Percentiles rank a stretch among this genome's conserved stretches.
phyloP scores from a whole-genome alignment of 2,888 invertebrate species.

The Zygothrica quintamaculata region DNA sequence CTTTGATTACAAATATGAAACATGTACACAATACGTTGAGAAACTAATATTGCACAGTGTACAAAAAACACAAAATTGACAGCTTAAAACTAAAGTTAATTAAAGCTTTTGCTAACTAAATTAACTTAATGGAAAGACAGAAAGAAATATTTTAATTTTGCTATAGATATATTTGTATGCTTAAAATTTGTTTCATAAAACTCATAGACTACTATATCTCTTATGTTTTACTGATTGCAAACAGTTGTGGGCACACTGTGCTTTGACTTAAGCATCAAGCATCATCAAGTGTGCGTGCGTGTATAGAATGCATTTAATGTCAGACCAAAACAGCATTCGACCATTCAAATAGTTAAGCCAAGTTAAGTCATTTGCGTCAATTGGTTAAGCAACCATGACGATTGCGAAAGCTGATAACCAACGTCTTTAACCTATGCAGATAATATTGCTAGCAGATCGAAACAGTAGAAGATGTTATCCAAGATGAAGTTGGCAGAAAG shows the following conservation, averaged over 20 bases:
- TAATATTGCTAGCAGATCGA: background rate
- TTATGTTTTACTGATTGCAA: background rate
- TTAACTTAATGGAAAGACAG: too few species aligned
- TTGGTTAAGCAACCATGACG: too few species aligned
- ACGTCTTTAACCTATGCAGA: too few species aligned
- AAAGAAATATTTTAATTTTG: too few species aligned
- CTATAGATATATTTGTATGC: too few species aligned
- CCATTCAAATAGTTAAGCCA: conserved; percentile 40
- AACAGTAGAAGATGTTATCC: conserved; percentile 29
- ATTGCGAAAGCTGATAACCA: too few species aligned
- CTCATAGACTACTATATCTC: too few species aligned
- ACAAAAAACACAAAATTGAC: too few species aligned
- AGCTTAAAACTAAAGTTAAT: too few species aligned
- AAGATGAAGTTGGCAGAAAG: conserved; percentile 9
- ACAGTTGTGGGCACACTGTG: conserved; percentile 21
- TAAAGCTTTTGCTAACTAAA: too few species aligned
- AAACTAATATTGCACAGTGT: conserved; percentile 32
- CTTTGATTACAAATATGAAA: conserved; percentile 72
- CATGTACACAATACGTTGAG: conserved; percentile 40
- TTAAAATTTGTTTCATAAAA: too few species aligned
- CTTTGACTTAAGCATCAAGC: conserved; percentile 17
- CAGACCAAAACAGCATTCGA: conserved; percentile 26
- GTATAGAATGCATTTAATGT: conserved; percentile 61
- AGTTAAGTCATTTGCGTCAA: conserved; percentile 55
- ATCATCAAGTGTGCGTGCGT: conserved; percentile 36